Conservation (phyloP, 2,797 vertebrate species). For the Chanos chanos region DNA sequence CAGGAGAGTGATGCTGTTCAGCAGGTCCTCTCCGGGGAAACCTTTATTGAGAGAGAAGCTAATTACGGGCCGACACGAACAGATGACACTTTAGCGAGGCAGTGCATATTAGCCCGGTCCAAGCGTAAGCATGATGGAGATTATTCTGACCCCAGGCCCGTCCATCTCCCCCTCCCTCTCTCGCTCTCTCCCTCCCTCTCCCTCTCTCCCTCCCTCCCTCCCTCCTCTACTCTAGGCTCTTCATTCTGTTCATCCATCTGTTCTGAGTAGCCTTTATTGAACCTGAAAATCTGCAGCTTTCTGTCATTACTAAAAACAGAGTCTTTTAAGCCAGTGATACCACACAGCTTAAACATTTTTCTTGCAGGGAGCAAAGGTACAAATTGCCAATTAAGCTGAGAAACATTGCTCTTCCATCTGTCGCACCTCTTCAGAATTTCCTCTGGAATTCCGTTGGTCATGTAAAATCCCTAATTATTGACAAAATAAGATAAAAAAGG, state of each 20-base stretch:
- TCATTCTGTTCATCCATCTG: conserved; percentile 46
- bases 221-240: conserved; percentile 16
- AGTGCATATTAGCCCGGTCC: conserved; percentile 33
- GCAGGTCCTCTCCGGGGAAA: conserved; percentile 13
- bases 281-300: no score
- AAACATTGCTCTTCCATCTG: no score
- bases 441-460: no score
- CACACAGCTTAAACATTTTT: no score
- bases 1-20: conserved; percentile 6
- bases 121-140: conserved; percentile 18
- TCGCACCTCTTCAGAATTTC: no score
- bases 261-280: conserved; percentile 28
- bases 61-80: conserved; percentile 20
- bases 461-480: no score
- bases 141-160: conserved; percentile 23
- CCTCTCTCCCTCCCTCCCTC: conserved; percentile 9
- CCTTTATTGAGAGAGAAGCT: conserved; percentile 12
- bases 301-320: no score
- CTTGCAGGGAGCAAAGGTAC: no score
- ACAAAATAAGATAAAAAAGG: no score
- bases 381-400: no score
- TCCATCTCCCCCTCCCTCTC: conserved; percentile 5
- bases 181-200: conserved; percentile 7
- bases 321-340: no score
- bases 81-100: conserved; percentile 29